A percentile compares a stretch with the other conserved stretches of the same genome.
Conservation (phyloP, 2,888 invertebrate genomes). For the Lycophotia porphyrea region DNA sequence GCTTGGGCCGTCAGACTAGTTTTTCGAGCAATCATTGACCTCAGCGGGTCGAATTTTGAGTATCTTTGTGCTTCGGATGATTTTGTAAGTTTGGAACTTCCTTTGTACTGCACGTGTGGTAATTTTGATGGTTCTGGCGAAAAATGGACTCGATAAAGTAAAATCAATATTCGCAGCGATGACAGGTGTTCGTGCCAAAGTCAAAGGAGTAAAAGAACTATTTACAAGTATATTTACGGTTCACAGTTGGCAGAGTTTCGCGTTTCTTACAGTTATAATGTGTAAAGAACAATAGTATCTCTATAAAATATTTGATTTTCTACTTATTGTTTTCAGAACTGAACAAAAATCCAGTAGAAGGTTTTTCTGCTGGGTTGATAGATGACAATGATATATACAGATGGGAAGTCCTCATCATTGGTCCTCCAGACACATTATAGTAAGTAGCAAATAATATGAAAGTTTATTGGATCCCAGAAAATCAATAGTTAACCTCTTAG, state of each 20-base stretch:
- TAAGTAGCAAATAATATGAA: constrained; percentile 90
- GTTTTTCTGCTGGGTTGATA: constrained; percentile 99
- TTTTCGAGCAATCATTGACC: constrained; percentile 88
- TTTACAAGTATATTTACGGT: constrained; percentile 77
- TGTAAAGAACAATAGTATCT: constrained; percentile 2
- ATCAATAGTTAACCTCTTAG: not conserved
- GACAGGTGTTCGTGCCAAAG: constrained; percentile 83
- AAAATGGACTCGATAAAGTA: constrained; percentile 69
- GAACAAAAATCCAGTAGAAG: constrained; percentile 99
- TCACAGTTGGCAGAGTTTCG: constrained; percentile 76
- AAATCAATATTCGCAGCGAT: constrained; percentile 87
- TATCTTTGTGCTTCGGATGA: constrained; percentile 73
- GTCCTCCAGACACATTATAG: constrained; percentile 99
- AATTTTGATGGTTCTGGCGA: constrained; percentile 55
- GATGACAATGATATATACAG: constrained; percentile 99
- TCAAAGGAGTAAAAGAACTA: constrained; percentile 72
- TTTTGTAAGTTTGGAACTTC: constrained; percentile 54
- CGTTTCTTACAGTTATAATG: constrained; percentile 62
- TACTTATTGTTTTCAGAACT: constrained; percentile 93
- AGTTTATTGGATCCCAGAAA: constrained; percentile 1
- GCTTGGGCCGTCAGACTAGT: constrained; percentile 81
- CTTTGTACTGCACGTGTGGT: constrained; percentile 55
- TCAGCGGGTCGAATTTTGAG: constrained; percentile 87
- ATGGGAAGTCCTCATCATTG: constrained; percentile 99
- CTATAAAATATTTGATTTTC: constrained; percentile 1